Base-by-base conservation (phyloP, 2,797 vertebrate genomes). In the Pteronotus mesoamericanus region DNA sequence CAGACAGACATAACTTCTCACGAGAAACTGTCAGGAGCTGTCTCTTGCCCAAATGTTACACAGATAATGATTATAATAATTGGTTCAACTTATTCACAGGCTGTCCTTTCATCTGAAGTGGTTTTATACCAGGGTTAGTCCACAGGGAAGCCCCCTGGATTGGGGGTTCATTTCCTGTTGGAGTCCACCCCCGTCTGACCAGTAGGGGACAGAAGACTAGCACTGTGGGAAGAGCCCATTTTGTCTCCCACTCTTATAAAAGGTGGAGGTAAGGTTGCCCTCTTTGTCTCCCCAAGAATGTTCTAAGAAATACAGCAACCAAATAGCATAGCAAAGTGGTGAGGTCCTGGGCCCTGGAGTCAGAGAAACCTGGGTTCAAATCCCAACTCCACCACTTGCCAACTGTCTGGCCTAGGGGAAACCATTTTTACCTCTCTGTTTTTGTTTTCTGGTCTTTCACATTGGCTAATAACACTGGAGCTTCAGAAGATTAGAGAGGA, bases 1-100 rank as follows among this genome's bases (percentile, higher is more conserved):
- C 74, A 87, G 72, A 97, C 78, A 95, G 83, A 87, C 24, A 83
- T 84, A 95, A 94, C 93, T 95, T 95, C 55, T 96, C 78, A 90
- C 26, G 69, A 71, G 91, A 96, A 88, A 34, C 92, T 88, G 80
- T 92, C 88, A 80, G 51, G 72, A 75, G 34, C 48, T 87, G 74
- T 91, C 91, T 96, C 46, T 61, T 91, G 68, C 57, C 79, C 86
- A 95, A 86, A 86, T 61, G 89, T 84, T 92, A 78, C 55, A 53
- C n/a, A 66, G 69, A 92, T 92, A 86, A 96, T 92, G 77, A 95
- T 93, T 69, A 69, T 92, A 91, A 80, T 96, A 94, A 91, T 48
- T 77, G 77, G 18, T 87, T 96, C 44, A 51, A 42, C 68, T 48
- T 83, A 44, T 53, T 82, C n/a, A 37, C 32, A 89, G 88, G 57